Base-by-base conservation (phyloP, 2,888 invertebrate genomes). In the Thalpophila matura region DNA sequence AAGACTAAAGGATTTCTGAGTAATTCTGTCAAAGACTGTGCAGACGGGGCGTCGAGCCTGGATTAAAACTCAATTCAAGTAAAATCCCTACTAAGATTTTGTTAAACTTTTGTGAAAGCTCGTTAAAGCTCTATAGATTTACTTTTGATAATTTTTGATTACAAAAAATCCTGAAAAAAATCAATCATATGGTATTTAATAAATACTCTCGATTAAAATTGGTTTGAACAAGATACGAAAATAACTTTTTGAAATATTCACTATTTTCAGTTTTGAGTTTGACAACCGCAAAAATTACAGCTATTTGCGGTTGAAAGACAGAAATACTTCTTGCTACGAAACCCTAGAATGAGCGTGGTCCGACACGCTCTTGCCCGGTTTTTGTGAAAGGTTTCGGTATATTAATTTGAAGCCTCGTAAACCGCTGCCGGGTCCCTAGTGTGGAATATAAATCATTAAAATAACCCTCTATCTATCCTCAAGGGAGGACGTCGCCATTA, bases 371-470 rank as follows among this genome's bases (percentile, higher is more conserved):
- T n/a, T n/a, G n/a, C n/a, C n/a, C n/a, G n/a, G n/a, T 45, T 33
- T 31, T 29, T 12, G 4, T 10, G 14, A 1, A 18, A 22, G 12
- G 1, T 7, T 38, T 38, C 16, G 14, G 14, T 31, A n/a, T 29
- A 14, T 2, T 3, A 24, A 57, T 46, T 42, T 33, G 40, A 47
- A 58, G 18, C 37, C 3, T 9, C 18, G 26, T 1, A 33, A 50
- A 50, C 26, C 29, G n/a, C 12, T 16, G 14, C 14, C 31, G n/a
- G n/a, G n/a, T n/a, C n/a, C n/a, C n/a, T n/a, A n/a, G n/a, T 27
- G 29, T 53, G 31, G 20, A 37, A 26, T 71, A 64, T 67, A 66
- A 57, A 53, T 69, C 35, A 56, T 56, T 14, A 27, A 51, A 51
- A 46, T 49, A 38, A 53, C 55, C 38, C 16, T 14, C 18, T 26